Evolutionary conservation across 35 echinoderm and acorn worm species (phyloP), one percentile per base, ranked within the genome.

Genomic region (Ophiothrix spiculata): DNA sequence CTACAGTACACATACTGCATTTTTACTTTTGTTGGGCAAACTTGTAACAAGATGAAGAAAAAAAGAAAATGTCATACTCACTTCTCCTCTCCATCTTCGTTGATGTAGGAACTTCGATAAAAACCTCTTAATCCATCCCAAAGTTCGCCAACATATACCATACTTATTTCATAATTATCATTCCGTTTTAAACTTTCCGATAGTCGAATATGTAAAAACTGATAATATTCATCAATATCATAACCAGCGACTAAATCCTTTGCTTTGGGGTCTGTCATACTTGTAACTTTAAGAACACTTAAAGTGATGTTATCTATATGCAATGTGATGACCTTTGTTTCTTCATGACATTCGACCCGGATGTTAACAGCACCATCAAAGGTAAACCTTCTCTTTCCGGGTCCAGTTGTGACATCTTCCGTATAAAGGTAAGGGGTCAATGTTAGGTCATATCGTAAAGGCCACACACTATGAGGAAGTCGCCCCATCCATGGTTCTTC

Each of bases 361-460:
- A 99, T 99, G 4, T 85, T 87, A 29, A 99, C 92, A 34, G 21
- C 76, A 14, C 96, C 96, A 80, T 99, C 93, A 81, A 99, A 99
- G 63, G 82, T 89, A 35, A 99, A 99, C 36, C 38, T 14, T 56
- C 84, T 84, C 16, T 86, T 79, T 21, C 37, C 75, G 2, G 46
- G 74, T 63, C 45, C 54, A 36, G 35, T 60, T 23, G 29, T 8
- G 42, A 87, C 85, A 37, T 93, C 92, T 15, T 92, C 90, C 17
- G 75, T 33, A 35, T 94, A 85, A 31, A 99, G 56, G 38, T 90
- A 99, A 1, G 96, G 96, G 49, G 91, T 75, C 8, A 99, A 60
- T 17, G 46, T 80, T 19, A 99, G 60, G 39, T 85, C 86, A 54
- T 99, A 94, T 25, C 56, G 45, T 36, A 76, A 56, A 32, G 96